phyloP scores from a whole-genome alignment of 2,113 vertebrate species.

The Colinus virginianus region DNA sequence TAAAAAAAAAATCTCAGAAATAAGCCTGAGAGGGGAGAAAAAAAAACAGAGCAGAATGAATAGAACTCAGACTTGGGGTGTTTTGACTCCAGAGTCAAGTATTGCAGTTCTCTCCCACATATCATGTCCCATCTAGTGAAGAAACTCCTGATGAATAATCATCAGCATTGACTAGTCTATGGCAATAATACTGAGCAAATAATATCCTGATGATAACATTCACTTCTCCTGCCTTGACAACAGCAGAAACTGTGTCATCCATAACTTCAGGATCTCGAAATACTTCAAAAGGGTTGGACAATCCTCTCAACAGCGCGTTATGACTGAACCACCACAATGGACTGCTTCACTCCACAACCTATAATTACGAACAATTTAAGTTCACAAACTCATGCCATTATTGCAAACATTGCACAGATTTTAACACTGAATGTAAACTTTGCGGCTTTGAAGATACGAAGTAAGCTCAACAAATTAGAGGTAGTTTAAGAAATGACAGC shows the following conservation, averaged over 20 bases:
- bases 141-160: not conserved
- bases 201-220: not conserved
- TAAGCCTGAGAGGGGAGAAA: not conserved
- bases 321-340: not conserved
- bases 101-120: not conserved
- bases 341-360: not conserved
- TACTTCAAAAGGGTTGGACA: not conserved
- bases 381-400: not conserved
- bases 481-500: not conserved
- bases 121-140: not conserved
- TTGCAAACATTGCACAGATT: not conserved
- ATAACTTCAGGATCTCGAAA: not conserved
- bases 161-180: not conserved
- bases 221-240: not conserved
- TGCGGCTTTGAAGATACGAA: not conserved
- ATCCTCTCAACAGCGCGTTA: not conserved
- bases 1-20: not conserved
- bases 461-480: not conserved
- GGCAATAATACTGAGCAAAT: not conserved
- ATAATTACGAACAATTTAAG: not conserved
- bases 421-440: not conserved
- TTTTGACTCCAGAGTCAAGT: not conserved
- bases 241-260: not conserved
- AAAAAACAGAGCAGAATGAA: not conserved
- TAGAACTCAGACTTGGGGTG: not conserved